Conservation (phyloP, 2,797 vertebrate genomes). For the Chloroceryle inda region DNA sequence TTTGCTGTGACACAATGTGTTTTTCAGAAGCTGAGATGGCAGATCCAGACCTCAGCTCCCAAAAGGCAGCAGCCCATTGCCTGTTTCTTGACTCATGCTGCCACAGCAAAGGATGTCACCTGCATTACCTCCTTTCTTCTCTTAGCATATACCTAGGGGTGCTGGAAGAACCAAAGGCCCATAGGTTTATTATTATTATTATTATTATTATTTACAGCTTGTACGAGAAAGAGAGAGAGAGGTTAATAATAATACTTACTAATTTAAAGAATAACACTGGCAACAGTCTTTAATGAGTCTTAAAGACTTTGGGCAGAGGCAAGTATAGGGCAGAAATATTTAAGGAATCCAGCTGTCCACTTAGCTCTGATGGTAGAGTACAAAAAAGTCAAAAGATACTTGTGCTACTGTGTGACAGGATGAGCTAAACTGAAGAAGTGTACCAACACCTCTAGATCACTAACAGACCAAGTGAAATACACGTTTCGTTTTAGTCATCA, state of each 20-base stretch:
- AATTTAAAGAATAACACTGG: background rate
- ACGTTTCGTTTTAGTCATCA: background rate
- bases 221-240: background rate
- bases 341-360: background rate
- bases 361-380: background rate
- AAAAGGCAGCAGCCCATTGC: background rate
- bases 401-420: background rate
- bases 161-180: background rate
- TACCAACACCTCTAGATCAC: accelerated
- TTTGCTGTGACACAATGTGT: background rate
- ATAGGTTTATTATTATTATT: background rate
- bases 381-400: background rate
- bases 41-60: background rate
- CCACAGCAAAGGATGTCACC: background rate
- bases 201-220: background rate
- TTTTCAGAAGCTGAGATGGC: background rate
- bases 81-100: background rate
- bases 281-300: background rate
- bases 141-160: background rate
- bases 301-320: background rate
- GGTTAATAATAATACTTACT: background rate
- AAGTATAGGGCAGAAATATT: background rate
- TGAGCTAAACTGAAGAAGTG: background rate
- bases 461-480: background rate
- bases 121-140: background rate